Evolutionary conservation across 2,797 vertebrate species (phyloP), one percentile per base, ranked within the genome.

Genomic region (Typhlichthys eigenmanni): DNA sequence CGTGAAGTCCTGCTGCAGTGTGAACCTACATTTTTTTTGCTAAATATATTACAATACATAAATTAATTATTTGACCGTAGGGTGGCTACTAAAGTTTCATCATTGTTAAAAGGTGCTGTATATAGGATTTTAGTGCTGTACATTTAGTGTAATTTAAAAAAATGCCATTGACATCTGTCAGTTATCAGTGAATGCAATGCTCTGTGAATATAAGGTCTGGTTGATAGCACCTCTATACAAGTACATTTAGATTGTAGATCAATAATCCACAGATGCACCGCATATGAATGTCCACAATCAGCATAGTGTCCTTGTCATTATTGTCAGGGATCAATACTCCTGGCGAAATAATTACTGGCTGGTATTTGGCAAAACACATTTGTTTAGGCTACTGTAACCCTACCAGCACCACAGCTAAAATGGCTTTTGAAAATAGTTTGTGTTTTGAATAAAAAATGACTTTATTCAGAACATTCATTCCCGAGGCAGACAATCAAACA

Each of bases 401-500:
- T 3, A 46, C 24, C 46, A 64, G 50, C 14, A 55, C 24, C 17
- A 12, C 38, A 9, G 11, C 24, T 54, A 13, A 24, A 24, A 6
- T 8, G 17, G 8, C 16, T 14, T 47, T 29, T 55, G 14, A 62
- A 17, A 6, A 16, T 38, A 6, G 13, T 54, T 62, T 46, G 19
- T 11, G 48, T 45, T 29, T 2, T 4, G 17, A 64, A 32, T 56
- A n/a, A 46, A 47, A 51, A 5, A 12, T 17, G 1, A 47, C 10
- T 14, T 24, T 12, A 16, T 9, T 24, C n/a, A 55, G 24, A 47
- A 64, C 49, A 13, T 79, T 74, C 65, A 78, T 84, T 85, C 75
- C 71, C 79, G 52, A 29, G 51, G 57, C 24, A 75, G 63, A 84
- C 79, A 89, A 88, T 89, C 81, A 88, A 89, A 86, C 80, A 81